Base-by-base conservation (phyloP, 1,140 invertebrate genomes). In the Acromyrmex charruanus region DNA sequence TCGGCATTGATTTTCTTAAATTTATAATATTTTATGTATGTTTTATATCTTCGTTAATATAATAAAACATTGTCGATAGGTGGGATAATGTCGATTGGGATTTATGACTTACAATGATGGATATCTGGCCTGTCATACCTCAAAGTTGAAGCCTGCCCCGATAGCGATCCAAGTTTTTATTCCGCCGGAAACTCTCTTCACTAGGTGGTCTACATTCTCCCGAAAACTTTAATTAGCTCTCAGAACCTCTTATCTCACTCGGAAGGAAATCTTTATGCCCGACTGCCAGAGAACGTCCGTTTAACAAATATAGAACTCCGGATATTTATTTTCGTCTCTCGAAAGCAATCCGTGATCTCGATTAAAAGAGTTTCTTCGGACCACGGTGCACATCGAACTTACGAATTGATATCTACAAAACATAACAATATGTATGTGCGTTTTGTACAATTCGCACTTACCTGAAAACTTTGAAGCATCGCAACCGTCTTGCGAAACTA, bases 191-290 rank as follows among this genome's bases (percentile, higher is more conserved):
- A 84, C 68, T 69, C 39, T 69, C 66, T 87, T 75, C 75, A 12
- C 25, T 55, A 74, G 55, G 25, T 80, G 61, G 80, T 89, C 66
- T 88, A 88, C 69, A 74, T 69, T 58, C 87, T 80, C 55, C 49
- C 49, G 87, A 79, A 85, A 89, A 89, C 88, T 89, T 89, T 86
- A 89, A 89, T 89, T 89, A 86, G 61, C 74, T 88, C 75, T 88
- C 87, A 63, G 85, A 89, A 69, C 55, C 63, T 51, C 77, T 81
- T 86, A 81, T 86, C 86, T 80, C 71, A 75, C 63, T 65, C 68
- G 77, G 66, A 74, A 49, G 49, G 69, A 81, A 88, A 65, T 88
- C 66, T 88, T 86, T 89, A 81, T 66, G 69, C 74, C 25, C 31
- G 55, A 77, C 35, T 65, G 69, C 59, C 59, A 12, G 28, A 39